phyloP scores from a whole-genome alignment of 2,888 invertebrate species.

The Drosophila mayaguana region DNA sequence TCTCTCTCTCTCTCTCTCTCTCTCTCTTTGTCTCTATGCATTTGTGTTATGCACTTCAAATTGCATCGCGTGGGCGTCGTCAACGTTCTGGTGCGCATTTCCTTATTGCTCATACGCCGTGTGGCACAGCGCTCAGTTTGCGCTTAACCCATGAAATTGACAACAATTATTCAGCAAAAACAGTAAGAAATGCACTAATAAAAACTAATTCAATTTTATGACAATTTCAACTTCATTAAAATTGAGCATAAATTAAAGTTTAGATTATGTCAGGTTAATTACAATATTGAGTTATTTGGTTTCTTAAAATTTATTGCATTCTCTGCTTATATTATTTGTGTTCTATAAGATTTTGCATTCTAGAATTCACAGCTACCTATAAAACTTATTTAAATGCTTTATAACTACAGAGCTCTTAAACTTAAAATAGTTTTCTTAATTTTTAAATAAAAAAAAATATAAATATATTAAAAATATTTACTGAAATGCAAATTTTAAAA shows the following conservation, averaged over 20 bases:
- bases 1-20: not conserved
- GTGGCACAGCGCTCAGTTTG: conserved; percentile 26
- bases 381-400: not conserved
- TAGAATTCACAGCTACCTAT: no score
- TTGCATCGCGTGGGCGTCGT: conserved; percentile 53
- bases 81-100: conserved; percentile 53
- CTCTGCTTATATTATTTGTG: not conserved
- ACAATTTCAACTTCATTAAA: not conserved
- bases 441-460: not conserved
- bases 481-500: no score
- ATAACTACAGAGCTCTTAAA: not conserved
- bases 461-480: no score
- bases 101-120: conserved; percentile 73
- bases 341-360: not conserved
- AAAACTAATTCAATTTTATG: conserved; percentile 4
- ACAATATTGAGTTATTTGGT: not conserved
- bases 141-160: conserved; percentile 30
- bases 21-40: conserved; percentile 28
- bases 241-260: not conserved
- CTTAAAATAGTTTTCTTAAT: no score
- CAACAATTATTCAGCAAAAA: conserved; percentile 1
- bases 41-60: conserved; percentile 38
- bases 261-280: not conserved
- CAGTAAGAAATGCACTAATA: not conserved
- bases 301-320: not conserved